These are phyloP conservation scores for Aphodius granarius DNA, from an alignment of 2,888 invertebrate species.

Conservation along the genomic window DNA sequence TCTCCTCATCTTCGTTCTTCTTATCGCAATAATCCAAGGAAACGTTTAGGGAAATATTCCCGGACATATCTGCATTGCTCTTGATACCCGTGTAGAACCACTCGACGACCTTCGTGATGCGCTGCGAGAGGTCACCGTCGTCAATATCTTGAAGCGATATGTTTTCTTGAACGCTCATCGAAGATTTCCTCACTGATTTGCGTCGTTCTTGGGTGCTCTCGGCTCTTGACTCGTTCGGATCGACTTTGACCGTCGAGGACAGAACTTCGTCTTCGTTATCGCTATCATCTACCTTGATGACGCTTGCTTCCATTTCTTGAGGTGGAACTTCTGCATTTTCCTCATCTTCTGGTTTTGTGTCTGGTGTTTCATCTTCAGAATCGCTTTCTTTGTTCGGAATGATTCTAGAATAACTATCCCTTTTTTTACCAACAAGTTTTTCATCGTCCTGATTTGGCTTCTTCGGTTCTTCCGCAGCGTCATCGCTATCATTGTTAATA, in stretches of 20 bases:
- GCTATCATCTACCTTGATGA: slow-evolving; percentile 33
- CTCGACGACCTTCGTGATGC: slow-evolving; percentile 42
- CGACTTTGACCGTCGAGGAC: slow-evolving; percentile 8
- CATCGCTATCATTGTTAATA: background rate
- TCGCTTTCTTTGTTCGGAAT: background rate
- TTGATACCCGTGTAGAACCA: slow-evolving; percentile 42
- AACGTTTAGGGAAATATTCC: slow-evolving; percentile 44
- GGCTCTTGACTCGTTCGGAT: slow-evolving; percentile 1
- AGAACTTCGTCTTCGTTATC: slow-evolving; percentile 31
- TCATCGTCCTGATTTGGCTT: background rate
- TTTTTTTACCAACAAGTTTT: no score
- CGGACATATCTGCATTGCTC: slow-evolving; percentile 36
- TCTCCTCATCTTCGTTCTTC: slow-evolving; percentile 1
- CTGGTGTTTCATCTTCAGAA: background rate
- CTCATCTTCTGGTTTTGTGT: background rate
- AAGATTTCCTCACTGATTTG: slow-evolving; percentile 35
- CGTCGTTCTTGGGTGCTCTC: slow-evolving; percentile 6
- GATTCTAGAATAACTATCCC: background rate
- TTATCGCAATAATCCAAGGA: slow-evolving; percentile 31
- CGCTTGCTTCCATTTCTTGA: slow-evolving; percentile 10
- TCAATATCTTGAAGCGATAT: slow-evolving; percentile 41
- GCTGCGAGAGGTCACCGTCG: slow-evolving; percentile 39
- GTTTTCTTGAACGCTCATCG: slow-evolving; percentile 46
- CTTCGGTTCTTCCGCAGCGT: background rate
- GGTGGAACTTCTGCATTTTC: no score